Evolutionary conservation across 2,888 invertebrate species (phyloP).

Genomic region (Vanessa cardui): DNA sequence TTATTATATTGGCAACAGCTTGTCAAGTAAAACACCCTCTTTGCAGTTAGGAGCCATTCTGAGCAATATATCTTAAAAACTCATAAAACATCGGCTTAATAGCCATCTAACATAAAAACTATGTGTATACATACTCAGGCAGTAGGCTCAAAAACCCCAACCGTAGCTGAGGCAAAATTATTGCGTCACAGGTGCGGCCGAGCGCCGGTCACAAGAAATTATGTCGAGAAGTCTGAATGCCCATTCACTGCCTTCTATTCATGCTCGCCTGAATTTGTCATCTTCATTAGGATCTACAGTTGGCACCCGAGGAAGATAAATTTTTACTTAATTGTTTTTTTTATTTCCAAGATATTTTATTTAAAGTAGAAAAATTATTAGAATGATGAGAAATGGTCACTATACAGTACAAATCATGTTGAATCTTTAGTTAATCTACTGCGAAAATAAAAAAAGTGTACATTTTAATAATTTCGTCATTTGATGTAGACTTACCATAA

Average conservation of each 20-base stretch:
- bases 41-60: background rate
- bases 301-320: slow-evolving; percentile 12
- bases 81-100: background rate
- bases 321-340: background rate
- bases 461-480: no score
- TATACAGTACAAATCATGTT: no score
- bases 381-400: background rate
- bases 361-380: background rate
- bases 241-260: slow-evolving; percentile 37
- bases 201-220: slow-evolving; percentile 26
- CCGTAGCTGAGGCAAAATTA: slow-evolving; percentile 5
- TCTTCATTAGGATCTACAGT: slow-evolving; percentile 40
- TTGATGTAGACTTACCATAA: no score
- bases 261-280: slow-evolving; percentile 41
- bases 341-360: background rate
- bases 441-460: no score
- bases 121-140: background rate
- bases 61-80: background rate
- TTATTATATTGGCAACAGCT: no score
- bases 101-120: background rate
- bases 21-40: no score
- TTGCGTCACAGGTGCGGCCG: slow-evolving; percentile 15
- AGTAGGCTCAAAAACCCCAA: slow-evolving; percentile 3
- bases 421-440: no score
- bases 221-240: slow-evolving; percentile 39